Evolutionary conservation across 2,797 vertebrate genomes (phyloP).

Genomic region (Pseudopleuronectes americanus): DNA sequence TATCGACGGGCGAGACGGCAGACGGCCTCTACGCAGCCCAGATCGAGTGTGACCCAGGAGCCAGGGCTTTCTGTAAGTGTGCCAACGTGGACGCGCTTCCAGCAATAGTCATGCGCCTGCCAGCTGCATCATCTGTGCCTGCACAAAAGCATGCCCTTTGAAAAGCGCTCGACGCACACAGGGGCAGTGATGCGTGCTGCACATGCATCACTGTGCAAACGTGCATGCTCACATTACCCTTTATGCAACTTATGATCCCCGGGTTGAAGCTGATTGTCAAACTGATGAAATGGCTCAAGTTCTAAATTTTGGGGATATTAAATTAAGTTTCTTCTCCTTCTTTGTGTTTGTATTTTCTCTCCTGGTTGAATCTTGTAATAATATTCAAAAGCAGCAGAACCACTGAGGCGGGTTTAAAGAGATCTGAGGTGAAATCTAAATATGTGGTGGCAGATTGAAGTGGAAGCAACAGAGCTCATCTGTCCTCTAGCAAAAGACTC

Average conservation of each 20-base stretch:
- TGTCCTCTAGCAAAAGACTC: conserved; percentile 75
- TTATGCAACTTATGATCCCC: conserved; percentile 44
- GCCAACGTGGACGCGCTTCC: conserved; percentile 80
- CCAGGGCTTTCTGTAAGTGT: conserved; percentile 80
- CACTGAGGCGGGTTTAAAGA: conserved; percentile 38
- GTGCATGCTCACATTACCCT: conserved; percentile 66
- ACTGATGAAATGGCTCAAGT: conserved; percentile 9
- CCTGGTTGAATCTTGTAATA: conserved; percentile 28
- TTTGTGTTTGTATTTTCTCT: too few species aligned
- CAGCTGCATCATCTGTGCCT: conserved; percentile 83
- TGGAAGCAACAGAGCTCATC: conserved; percentile 73
- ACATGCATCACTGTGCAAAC: conserved; percentile 77
- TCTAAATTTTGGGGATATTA: background rate
- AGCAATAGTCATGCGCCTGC: conserved; percentile 80
- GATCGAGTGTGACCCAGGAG: conserved; percentile 80
- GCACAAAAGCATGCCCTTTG: conserved; percentile 83
- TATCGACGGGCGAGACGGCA: conserved; percentile 75
- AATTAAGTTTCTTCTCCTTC: too few species aligned
- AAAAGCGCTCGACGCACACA: conserved; percentile 75
- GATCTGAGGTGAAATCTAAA: conserved; percentile 66
- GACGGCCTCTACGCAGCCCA: conserved; percentile 77
- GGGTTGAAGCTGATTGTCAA: conserved; percentile 25
- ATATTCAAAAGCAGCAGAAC: conserved; percentile 15
- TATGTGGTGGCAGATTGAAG: conserved; percentile 57
- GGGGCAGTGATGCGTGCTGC: conserved; percentile 74